Conservation (phyloP, 1,140 invertebrate genomes). For the Pseudachorutes palmiensis region DNA sequence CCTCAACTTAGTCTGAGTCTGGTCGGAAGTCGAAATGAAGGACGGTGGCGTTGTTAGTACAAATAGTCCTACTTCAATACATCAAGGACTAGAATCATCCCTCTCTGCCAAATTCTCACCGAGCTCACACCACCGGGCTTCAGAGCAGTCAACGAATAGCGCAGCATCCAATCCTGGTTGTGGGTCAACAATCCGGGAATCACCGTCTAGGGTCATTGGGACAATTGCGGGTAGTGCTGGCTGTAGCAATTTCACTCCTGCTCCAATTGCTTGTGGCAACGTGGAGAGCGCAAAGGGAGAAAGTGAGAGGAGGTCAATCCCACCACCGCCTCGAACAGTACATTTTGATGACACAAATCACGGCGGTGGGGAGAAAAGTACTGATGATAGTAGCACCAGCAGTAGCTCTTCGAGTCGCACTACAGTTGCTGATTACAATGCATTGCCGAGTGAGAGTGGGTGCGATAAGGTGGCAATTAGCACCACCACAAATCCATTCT, state of each 20-base stretch:
- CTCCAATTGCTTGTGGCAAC: too few species aligned
- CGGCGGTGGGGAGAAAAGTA: too few species aligned
- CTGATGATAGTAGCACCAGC: not conserved
- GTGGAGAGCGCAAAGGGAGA: not conserved
- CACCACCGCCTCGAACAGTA: not conserved
- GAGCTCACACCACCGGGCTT: not conserved
- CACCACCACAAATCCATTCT: not conserved
- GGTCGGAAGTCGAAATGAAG: constrained; percentile 1
- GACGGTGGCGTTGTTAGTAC: constrained; percentile 9
- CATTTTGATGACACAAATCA: not conserved
- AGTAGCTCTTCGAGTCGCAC: not conserved
- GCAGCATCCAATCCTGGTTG: not conserved
- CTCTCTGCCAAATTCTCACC: constrained; percentile 3
- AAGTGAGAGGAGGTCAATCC: not conserved
- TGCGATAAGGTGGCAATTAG: not conserved
- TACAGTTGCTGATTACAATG: not conserved
- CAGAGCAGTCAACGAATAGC: not conserved
- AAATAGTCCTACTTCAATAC: not conserved
- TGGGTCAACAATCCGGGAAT: too few species aligned
- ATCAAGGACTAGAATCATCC: not conserved
- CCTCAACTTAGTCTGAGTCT: not conserved
- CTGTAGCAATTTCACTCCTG: not conserved
- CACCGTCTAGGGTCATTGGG: too few species aligned
- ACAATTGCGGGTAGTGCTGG: not conserved
- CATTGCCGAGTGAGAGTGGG: too few species aligned